These are phyloP conservation scores for Aproaerema taeniolella DNA, from an alignment of 2,888 invertebrate species.

Conservation along the genomic window DNA sequence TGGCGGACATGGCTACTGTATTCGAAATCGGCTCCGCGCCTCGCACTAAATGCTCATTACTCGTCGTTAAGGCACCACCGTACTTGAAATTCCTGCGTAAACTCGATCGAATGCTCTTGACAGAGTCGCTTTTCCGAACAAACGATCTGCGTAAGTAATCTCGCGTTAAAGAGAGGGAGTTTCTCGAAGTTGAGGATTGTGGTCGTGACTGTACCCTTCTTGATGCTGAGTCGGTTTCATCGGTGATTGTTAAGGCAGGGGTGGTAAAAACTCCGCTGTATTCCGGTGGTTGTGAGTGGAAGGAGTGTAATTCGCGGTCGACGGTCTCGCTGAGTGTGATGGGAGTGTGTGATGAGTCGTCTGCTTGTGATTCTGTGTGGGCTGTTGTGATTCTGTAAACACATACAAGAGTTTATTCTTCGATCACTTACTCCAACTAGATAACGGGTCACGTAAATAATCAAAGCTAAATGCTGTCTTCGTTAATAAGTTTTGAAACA, in stretches of 20 bases:
- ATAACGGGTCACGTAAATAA: too few relatives aligned
- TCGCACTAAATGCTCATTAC: conserved; percentile 79
- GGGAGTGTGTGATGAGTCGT: conserved; percentile 53
- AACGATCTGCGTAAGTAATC: conserved; percentile 60
- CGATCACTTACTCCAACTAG: too few relatives aligned
- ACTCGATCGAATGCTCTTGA: conserved; percentile 61
- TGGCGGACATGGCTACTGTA: conserved; percentile 66
- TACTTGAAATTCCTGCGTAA: conserved; percentile 61
- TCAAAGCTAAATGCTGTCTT: too few relatives aligned
- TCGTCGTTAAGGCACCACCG: conserved; percentile 59
- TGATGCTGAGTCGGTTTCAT: conserved; percentile 43
- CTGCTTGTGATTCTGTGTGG: conserved; percentile 38
- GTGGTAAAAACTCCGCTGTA: conserved; percentile 40
- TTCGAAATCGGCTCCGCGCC: conserved; percentile 78
- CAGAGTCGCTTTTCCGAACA: conserved; percentile 60
- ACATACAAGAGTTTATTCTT: too few relatives aligned
- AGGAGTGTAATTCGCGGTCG: conserved; percentile 35
- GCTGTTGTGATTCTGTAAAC: conserved; percentile 52
- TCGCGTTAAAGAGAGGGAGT: conserved; percentile 50
- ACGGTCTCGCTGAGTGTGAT: conserved; percentile 64
- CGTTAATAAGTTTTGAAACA: too few relatives aligned
- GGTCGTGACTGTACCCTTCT: conserved; percentile 27
- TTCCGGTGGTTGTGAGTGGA: conserved; percentile 37
- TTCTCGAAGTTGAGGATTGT: conserved; percentile 42
- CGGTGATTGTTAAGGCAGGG: conserved; percentile 47